Percentiles rank a stretch among this genome's conserved stretches.
Evolutionary conservation across 1,140 invertebrate species (phyloP).

Genomic region (Zaprionus nigranus): DNA sequence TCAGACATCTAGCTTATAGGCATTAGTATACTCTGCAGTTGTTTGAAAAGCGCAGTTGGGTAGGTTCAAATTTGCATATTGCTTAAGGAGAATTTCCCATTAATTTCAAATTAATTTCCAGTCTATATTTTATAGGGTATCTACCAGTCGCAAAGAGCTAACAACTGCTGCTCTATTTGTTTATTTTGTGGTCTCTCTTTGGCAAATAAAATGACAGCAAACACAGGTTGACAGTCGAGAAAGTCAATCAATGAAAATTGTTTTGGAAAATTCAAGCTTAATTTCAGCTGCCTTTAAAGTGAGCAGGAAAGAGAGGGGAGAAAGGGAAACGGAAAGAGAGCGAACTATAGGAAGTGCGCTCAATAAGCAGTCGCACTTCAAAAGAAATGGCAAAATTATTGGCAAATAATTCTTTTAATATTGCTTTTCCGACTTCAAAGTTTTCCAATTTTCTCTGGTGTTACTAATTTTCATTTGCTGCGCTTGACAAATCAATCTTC

Average conservation of each 20-base stretch:
- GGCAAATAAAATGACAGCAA: constrained; percentile 54
- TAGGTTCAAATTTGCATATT: not conserved
- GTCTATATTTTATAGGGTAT: constrained; percentile 2
- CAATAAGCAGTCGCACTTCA: constrained; percentile 42
- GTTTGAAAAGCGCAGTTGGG: not conserved
- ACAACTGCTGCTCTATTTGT: not conserved
- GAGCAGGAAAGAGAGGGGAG: not conserved
- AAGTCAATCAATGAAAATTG: constrained; percentile 63
- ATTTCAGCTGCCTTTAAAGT: constrained; percentile 35
- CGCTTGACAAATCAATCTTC: constrained; percentile 71
- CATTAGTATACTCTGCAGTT: constrained; percentile 35
- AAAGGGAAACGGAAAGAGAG: not conserved
- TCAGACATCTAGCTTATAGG: constrained; percentile 40
- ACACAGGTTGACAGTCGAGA: constrained; percentile 48
- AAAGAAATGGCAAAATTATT: constrained; percentile 47
- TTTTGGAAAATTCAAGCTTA: constrained; percentile 38
- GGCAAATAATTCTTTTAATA: constrained; percentile 34
- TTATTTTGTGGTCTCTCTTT: constrained; percentile 10
- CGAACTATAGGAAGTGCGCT: not conserved
- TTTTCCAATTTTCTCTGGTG: constrained; percentile 57
- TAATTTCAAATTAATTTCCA: not conserved
- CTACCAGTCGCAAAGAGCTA: not conserved
- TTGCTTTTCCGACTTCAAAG: constrained; percentile 63
- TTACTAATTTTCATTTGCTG: constrained; percentile 69
- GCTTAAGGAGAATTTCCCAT: not conserved